Conservation (phyloP, 1,140 invertebrate species). For the Episyrphus balteatus region DNA sequence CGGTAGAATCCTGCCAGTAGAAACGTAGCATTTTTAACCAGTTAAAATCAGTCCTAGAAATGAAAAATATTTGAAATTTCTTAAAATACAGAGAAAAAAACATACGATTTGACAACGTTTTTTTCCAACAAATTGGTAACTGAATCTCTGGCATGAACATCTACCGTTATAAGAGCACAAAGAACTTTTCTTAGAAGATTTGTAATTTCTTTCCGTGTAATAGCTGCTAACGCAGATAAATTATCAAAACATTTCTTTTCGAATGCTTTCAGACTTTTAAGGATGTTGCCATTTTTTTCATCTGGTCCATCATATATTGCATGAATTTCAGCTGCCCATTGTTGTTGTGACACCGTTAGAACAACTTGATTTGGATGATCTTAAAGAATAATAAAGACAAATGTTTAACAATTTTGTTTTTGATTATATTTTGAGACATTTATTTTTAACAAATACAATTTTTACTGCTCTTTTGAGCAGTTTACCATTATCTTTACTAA, state of each 20-base stretch:
- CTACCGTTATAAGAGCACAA: slow-evolving; percentile 74
- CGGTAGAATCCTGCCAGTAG: slow-evolving; percentile 72
- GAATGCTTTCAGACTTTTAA: slow-evolving; percentile 50
- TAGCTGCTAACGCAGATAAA: slow-evolving; percentile 61
- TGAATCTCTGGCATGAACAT: slow-evolving; percentile 78
- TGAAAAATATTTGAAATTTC: background rate
- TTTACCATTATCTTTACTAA: no score
- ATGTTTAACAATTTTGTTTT: background rate
- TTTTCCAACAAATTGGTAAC: slow-evolving; percentile 59
- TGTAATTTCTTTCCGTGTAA: slow-evolving; percentile 60
- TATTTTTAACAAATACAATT: background rate
- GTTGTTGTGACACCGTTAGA: slow-evolving; percentile 73
- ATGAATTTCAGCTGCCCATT: slow-evolving; percentile 71
- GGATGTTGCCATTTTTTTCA: slow-evolving; percentile 20
- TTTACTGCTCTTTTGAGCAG: no score
- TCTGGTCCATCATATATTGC: slow-evolving; percentile 48
- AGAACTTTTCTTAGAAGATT: slow-evolving; percentile 60
- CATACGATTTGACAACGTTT: slow-evolving; percentile 48
- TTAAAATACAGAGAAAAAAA: slow-evolving; percentile 8
- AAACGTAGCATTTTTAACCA: slow-evolving; percentile 87
- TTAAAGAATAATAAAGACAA: slow-evolving; percentile 6
- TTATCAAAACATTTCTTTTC: slow-evolving; percentile 60
- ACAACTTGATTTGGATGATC: slow-evolving; percentile 47
- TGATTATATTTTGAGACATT: background rate
- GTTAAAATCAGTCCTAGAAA: slow-evolving; percentile 59